Evolutionary conservation across 2,113 vertebrate genomes (phyloP).

Genomic region (Climacteris rufus): DNA sequence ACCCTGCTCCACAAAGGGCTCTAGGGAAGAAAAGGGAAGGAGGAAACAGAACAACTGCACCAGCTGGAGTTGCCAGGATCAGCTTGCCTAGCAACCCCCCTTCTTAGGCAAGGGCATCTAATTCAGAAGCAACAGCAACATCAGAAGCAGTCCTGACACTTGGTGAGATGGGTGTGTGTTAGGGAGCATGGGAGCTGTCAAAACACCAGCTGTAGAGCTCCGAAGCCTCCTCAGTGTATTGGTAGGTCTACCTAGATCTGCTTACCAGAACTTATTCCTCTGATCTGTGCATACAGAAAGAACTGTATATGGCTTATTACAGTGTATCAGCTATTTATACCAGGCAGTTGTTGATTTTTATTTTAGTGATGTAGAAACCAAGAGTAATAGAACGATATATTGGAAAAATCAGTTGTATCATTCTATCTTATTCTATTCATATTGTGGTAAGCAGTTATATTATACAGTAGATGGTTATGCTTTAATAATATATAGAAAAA

Average conservation of each 20-base stretch:
- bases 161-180: neutral
- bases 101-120: neutral
- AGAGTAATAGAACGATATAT: neutral
- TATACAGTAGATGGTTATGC: neutral
- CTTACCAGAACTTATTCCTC: neutral
- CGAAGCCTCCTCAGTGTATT: conserved; percentile 39
- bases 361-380: neutral
- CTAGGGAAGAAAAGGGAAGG: neutral
- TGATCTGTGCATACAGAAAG: rapidly evolving
- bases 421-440: neutral
- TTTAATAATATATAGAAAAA: neutral
- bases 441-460: neutral
- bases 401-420: neutral
- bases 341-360: neutral
- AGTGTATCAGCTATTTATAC: neutral
- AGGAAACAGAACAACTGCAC: neutral
- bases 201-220: conserved; percentile 1
- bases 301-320: neutral
- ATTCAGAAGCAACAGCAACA: neutral
- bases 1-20: neutral
- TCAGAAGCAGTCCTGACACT: conserved; percentile 1
- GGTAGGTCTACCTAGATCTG: conserved; percentile 6
- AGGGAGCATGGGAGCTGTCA: conserved; percentile 48
- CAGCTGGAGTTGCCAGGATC: neutral
- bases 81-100: conserved; percentile 20